Conservation (phyloP, 2,113 vertebrate species). For the Andinoacara biseriatus region DNA sequence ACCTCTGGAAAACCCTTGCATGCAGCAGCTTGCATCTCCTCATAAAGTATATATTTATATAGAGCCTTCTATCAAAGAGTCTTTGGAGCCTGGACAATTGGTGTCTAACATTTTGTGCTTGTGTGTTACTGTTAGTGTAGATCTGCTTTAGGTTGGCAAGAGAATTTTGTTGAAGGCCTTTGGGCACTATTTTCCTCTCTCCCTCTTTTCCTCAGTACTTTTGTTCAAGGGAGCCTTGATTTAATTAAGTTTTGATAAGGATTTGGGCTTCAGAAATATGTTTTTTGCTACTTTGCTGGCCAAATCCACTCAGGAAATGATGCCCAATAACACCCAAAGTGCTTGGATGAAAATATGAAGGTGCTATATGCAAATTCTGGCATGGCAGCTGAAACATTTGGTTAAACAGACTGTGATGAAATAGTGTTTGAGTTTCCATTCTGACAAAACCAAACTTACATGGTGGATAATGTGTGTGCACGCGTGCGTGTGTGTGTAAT, state of each 20-base stretch:
- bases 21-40: too few relatives aligned
- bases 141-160: slow-evolving; percentile 62
- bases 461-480: not conserved
- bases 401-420: slow-evolving; percentile 24
- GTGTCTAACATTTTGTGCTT: not conserved
- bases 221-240: slow-evolving; percentile 40
- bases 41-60: not conserved
- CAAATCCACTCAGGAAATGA: not conserved
- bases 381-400: slow-evolving; percentile 21
- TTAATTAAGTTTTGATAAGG: slow-evolving; percentile 56
- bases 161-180: slow-evolving; percentile 50
- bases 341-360: slow-evolving; percentile 1
- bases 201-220: slow-evolving; percentile 2
- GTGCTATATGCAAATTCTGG: slow-evolving; percentile 18
- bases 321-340: not conserved
- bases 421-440: slow-evolving; percentile 26
- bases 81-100: slow-evolving; percentile 1
- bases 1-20: too few relatives aligned
- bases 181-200: slow-evolving; percentile 24
- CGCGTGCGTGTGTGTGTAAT: not conserved
- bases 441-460: slow-evolving; percentile 17
- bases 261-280: not conserved
- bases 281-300: not conserved
- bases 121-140: not conserved
- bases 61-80: not conserved